A percentile compares a stretch with the other conserved stretches of the same genome.
These are phyloP conservation scores for Dascyllus trimaculatus DNA, from an alignment of 2,113 vertebrate species.

Conservation along the genomic window DNA sequence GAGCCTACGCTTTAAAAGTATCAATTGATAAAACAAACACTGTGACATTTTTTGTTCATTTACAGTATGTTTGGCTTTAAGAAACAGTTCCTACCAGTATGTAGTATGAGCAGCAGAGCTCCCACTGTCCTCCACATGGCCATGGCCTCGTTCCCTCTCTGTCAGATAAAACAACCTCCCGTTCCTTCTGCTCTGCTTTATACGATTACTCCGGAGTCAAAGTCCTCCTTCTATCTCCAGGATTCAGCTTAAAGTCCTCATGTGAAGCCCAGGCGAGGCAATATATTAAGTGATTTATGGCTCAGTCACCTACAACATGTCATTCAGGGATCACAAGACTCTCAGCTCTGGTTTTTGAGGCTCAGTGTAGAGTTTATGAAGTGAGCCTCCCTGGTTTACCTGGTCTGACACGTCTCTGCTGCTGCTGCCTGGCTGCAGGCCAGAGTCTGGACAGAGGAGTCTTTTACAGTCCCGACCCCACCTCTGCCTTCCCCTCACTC, in stretches of 20 bases:
- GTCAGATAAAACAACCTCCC: not conserved
- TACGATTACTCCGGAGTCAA: slow-evolving; percentile 47
- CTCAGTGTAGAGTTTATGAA: slow-evolving; percentile 14
- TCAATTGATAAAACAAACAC: too few relatives aligned
- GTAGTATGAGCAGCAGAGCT: slow-evolving; percentile 68
- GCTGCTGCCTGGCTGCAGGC: slow-evolving; percentile 51
- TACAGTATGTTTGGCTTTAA: not conserved
- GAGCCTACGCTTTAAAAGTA: too few relatives aligned
- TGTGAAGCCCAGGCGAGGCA: not conserved
- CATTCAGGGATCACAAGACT: slow-evolving; percentile 19
- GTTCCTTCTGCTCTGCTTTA: slow-evolving; percentile 38
- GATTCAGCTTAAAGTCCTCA: slow-evolving; percentile 51
- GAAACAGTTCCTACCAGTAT: slow-evolving; percentile 71
- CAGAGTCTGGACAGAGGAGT: slow-evolving; percentile 66
- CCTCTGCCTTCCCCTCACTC: slow-evolving; percentile 38
- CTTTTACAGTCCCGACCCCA: slow-evolving; percentile 59
- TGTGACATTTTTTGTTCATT: not conserved
- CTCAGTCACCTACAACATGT: not conserved
- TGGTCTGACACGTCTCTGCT: slow-evolving; percentile 64
- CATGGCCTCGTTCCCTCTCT: slow-evolving; percentile 48
- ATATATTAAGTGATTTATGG: slow-evolving; percentile 48
- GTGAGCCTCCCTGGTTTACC: slow-evolving; percentile 37
- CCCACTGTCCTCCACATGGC: slow-evolving; percentile 64
- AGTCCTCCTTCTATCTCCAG: slow-evolving; percentile 68
- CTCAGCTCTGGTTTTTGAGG: not conserved